Base-by-base conservation (phyloP, 2,888 invertebrate species). In the Dryadula phaetusa region DNA sequence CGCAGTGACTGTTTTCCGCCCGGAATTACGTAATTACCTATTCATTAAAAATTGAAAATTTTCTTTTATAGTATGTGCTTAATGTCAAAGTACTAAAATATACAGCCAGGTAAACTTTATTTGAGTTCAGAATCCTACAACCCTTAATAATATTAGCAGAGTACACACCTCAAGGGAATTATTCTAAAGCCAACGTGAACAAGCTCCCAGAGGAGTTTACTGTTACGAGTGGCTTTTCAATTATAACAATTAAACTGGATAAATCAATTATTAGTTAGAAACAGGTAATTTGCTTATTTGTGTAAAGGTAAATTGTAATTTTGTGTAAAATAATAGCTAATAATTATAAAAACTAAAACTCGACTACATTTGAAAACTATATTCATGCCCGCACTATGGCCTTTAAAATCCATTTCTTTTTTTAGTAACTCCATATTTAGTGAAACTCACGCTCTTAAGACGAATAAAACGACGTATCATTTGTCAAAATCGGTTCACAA, bases 141-240 rank as follows among this genome's bases (percentile, higher is more conserved):
- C 28, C 28, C 16, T 52, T 52, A 52, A 32, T 32, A 52, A 52
- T 52, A 52, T 32, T 52, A 52, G 16, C 28, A 18, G 2, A 25
- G 52, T 52, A 52, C 28, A 52, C 52, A 5, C 28, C 52, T 32
- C 49, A 25, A n/a, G 49, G 25, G n/a, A 49, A 49, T 28, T 52
- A 32, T 52, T 52, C 25, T 12, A 52, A 52, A 28, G 52, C 52
- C 32, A 52, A 52, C 28, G 52, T 16, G 5, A 32, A 28, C 16
- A 49, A 18, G n/a, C 28, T 28, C 12, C 32, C 52, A 32, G 16
- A 3, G 52, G 28, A 28, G 16, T 32, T 49, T 28, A 3, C 28
- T 10, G 28, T n/a, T 52, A 32, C 49, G 52, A 16, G 16, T 28
- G 28, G 52, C 52, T 52, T 52, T 52, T 52, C 28, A 52, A 52